phyloP scores from a whole-genome alignment of 1,140 invertebrate genomes.

The Brachionus calyciflorus region DNA sequence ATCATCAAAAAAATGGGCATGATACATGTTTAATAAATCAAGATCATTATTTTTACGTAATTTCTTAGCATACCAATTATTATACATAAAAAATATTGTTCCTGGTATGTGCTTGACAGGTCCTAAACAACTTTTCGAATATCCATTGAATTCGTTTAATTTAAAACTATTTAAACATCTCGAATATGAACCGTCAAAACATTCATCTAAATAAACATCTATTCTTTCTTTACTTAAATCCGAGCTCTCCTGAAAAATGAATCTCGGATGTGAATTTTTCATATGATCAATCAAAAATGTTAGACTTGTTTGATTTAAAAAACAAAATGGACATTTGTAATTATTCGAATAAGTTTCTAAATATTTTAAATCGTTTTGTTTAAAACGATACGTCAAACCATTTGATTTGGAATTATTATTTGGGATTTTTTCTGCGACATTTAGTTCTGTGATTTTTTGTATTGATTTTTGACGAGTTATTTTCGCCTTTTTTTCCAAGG shows the following conservation, averaged over 20 bases:
- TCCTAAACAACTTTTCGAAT: not conserved
- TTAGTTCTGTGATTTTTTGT: not conserved
- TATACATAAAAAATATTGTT: not conserved
- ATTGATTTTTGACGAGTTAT: not conserved
- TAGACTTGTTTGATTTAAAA: not conserved
- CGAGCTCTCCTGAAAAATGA: not conserved
- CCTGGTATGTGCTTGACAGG: not conserved
- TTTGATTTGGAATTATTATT: too few species aligned
- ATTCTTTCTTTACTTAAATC: not conserved
- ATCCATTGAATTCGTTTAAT: too few species aligned
- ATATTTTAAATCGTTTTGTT: not conserved
- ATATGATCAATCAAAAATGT: not conserved
- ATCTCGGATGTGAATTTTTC: not conserved
- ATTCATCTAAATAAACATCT: not conserved
- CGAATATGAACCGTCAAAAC: slow-evolving; percentile 1
- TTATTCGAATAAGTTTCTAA: not conserved
- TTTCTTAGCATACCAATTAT: not conserved
- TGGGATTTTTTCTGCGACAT: not conserved
- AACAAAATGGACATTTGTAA: slow-evolving; percentile 16
- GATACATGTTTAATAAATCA: not conserved
- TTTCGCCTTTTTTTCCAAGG: not conserved
- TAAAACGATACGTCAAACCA: too few species aligned
- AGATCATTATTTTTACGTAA: not conserved
- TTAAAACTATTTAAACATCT: too few species aligned
- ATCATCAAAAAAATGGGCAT: not conserved